Conservation (phyloP, 2,888 invertebrate species). For the Drosophila algonquin region DNA sequence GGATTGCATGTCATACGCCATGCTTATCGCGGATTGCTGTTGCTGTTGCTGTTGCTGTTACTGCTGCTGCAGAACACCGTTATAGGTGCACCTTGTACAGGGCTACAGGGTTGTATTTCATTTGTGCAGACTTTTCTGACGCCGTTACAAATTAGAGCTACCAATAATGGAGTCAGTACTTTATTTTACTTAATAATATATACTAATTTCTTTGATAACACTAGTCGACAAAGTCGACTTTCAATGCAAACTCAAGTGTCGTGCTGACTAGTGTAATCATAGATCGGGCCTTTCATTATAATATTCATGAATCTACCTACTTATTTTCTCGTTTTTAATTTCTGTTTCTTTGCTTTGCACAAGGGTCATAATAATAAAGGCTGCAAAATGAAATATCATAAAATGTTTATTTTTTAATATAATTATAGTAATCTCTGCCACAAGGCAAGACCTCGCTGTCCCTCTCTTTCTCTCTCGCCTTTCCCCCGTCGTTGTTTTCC, state of each 20-base stretch:
- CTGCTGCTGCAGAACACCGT: neutral
- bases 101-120: neutral
- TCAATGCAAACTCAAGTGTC: no score
- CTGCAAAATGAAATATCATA: slow-evolving; percentile 22
- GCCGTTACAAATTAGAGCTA: neutral
- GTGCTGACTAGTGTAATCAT: no score
- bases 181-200: no score
- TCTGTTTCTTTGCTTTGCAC: slow-evolving; percentile 5
- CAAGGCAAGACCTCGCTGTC: slow-evolving; percentile 16
- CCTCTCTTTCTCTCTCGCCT: neutral
- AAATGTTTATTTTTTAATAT: slow-evolving; percentile 38
- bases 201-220: neutral
- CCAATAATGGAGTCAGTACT: neutral
- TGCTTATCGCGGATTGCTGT: slow-evolving; percentile 47
- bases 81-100: neutral
- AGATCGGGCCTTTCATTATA: neutral
- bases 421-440: slow-evolving; percentile 21
- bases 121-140: neutral
- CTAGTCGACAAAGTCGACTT: no score
- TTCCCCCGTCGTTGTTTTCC: neutral
- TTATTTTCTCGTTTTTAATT: neutral
- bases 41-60: slow-evolving; percentile 29
- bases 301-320: neutral
- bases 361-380: slow-evolving; percentile 33
- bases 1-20: slow-evolving; percentile 63